Base-by-base conservation (phyloP, 2,113 vertebrate species). In the Octodon degus region DNA sequence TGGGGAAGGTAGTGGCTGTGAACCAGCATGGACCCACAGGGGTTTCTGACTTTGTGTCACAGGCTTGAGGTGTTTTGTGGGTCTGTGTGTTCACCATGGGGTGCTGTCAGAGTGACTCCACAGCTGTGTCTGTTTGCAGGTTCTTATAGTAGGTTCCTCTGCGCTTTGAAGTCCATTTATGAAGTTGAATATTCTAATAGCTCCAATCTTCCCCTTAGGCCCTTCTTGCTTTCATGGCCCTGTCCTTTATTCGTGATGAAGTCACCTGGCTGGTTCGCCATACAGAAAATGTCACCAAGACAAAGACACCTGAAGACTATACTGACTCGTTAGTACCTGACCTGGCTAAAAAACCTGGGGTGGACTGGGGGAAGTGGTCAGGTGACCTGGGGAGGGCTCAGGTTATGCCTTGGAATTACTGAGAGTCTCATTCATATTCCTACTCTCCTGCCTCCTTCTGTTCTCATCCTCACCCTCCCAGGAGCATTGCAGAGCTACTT, bases 161-260 rank as follows among this genome's bases (percentile, higher is more conserved):
- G 62, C 80, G 87, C 30, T 97, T 90, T 90, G 63, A 96, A 87
- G 80, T 93, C 10, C 2, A 50, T 40, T 77, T 94, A 87, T 93
- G 4, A 84, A 47, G 47, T 90, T 82, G 55, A 92, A 93, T 74
- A 89, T 93, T 90, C 86, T 96, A 55, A 89, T 58, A 65, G 53
- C 30, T 24, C 7, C 55, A 16, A 53, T 92, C 50, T 53, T 82
- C 50, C 50, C 77, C 91, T 30, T 97, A 99, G 99, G 99, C 98
- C 2, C 98, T 99, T 85, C 99, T 98, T 77, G 98, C 99, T 97
- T 99, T 99, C 97, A 99, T 99, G 99, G 99, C 99, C 1, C 98
- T 99, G 93, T 99, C 99, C 0, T 99, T 99, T 96, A 99, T 99
- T 97, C 99, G 99, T 72, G 99, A 99, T 86, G 99, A 99, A 93